These are phyloP conservation scores for Spheniscus mendiculus DNA, from an alignment of 2,113 vertebrate genomes.

Conservation along the genomic window DNA sequence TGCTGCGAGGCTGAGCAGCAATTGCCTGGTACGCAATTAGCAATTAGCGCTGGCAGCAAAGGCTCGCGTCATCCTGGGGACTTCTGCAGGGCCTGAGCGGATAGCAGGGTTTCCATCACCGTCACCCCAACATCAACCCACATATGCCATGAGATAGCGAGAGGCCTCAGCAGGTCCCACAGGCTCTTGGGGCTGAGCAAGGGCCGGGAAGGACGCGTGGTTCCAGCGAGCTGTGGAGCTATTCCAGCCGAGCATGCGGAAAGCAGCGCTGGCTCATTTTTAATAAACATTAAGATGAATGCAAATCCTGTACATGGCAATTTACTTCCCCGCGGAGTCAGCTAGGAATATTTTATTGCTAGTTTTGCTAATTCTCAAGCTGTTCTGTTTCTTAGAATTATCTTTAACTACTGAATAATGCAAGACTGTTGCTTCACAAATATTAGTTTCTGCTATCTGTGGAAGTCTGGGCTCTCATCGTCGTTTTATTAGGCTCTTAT, in stretches of 20 bases:
- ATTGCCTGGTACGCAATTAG: not conserved
- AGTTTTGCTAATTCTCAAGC: slow-evolving; percentile 64
- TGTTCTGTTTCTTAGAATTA: slow-evolving; percentile 54
- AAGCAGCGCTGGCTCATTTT: not conserved
- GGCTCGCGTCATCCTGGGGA: accelerated
- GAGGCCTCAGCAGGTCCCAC: not conserved
- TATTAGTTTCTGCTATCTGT: slow-evolving; percentile 47
- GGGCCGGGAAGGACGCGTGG: accelerated
- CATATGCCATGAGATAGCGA: accelerated
- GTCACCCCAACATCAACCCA: not conserved
- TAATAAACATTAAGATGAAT: slow-evolving; percentile 49
- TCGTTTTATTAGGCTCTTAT: not conserved
- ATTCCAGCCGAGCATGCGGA: accelerated
- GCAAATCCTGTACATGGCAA: slow-evolving; percentile 43
- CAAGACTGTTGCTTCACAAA: slow-evolving; percentile 44
- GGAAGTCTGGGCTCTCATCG: slow-evolving; percentile 14
- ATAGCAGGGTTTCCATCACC: not conserved
- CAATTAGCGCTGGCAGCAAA: not conserved
- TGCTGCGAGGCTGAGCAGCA: not conserved
- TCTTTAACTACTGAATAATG: slow-evolving; percentile 62
- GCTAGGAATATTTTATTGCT: slow-evolving; percentile 56
- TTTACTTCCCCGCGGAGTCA: slow-evolving; percentile 40
- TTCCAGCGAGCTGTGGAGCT: not conserved
- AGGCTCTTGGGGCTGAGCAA: accelerated
- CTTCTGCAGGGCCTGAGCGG: accelerated